Base-by-base conservation (phyloP, 35 echinoderm and acorn worm genomes). In the Antedon bifida region DNA sequence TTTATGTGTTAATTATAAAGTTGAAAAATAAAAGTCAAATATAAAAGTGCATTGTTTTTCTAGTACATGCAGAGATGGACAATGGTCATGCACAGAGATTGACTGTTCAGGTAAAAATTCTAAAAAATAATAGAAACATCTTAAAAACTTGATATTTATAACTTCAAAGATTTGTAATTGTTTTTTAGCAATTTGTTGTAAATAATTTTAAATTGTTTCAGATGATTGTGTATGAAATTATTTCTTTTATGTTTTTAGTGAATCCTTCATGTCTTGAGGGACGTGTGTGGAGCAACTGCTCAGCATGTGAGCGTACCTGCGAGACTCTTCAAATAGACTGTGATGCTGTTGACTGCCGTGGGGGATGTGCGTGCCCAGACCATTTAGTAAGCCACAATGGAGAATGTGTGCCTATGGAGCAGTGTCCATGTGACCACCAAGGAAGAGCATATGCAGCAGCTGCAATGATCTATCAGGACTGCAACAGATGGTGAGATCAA, bases 311-410 rank as follows among this genome's bases (percentile, higher is more conserved):
- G 19, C 30, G 30, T 28, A 77, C 13, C 4, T 88, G 86, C 42
- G 33, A 32, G 33, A 36, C 39, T 13, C 34, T 16, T 28, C 0
- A 13, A 26, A 0, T 56, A 17, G 26, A 75, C n/a, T 77, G 56
- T 42, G 51, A 36, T 21, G 73, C 76, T 5, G 74, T 38, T 3
- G 36, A 81, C 34, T 88, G 86, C 28, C 29, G 45, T 3, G 80
- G 76, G 34, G 86, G 86, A 0, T 88, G 86, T 29, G 80, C 86
- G 9, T 88, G 86, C 33, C 86, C 79, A 23, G 74, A 75, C 3
- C 51, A 73, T n/a, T n/a, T 30, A 5, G 79, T 73, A 1, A 44
- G 34, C 64, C 30, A 88, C 34, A 80, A 80, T 19, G 36, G 46
- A 13, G 23, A 75, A 8, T 88, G 86, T 32, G 34, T 88, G 31